These are phyloP conservation scores for Neoscelio sp. DNA, from an alignment of 2,888 invertebrate genomes.

Conservation along the genomic window DNA sequence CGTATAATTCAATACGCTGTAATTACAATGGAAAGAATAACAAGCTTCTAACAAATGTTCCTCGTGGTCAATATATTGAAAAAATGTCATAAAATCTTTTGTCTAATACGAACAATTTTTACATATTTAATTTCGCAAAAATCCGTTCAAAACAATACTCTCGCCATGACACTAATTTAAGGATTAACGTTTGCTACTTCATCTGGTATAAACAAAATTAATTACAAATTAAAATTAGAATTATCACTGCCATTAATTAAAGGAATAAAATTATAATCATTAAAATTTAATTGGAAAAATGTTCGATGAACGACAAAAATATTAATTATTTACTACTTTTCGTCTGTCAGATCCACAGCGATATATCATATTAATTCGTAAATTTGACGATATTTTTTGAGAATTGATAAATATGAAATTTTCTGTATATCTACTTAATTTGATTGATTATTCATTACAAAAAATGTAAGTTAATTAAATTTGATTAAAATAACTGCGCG, in stretches of 20 bases:
- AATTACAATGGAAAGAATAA: conserved; percentile 54
- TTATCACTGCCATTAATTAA: too few species aligned
- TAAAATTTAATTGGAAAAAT: too few species aligned
- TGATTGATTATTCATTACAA: conserved; percentile 24
- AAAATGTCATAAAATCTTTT: conserved; percentile 16
- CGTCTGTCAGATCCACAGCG: neutral
- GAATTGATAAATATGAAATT: conserved; percentile 18
- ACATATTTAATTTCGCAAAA: neutral
- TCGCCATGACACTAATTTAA: too few species aligned
- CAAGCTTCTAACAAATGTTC: conserved; percentile 31
- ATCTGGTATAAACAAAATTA: too few species aligned
- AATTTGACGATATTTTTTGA: neutral
- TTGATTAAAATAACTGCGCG: conserved; percentile 21
- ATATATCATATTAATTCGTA: conserved; percentile 16
- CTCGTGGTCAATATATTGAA: neutral
- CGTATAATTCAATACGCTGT: conserved; percentile 52
- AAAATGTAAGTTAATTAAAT: conserved; percentile 19
- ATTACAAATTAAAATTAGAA: too few species aligned
- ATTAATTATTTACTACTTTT: conserved; percentile 13
- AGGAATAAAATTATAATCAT: too few species aligned
- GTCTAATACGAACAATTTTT: conserved; percentile 1
- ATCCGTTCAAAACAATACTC: too few species aligned
- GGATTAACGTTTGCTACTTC: too few species aligned
- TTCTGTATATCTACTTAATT: conserved; percentile 24
- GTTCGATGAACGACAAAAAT: too few species aligned